Evolutionary conservation across 2,113 vertebrate species (phyloP).

Genomic region (Acrocephalus arundinaceus): DNA sequence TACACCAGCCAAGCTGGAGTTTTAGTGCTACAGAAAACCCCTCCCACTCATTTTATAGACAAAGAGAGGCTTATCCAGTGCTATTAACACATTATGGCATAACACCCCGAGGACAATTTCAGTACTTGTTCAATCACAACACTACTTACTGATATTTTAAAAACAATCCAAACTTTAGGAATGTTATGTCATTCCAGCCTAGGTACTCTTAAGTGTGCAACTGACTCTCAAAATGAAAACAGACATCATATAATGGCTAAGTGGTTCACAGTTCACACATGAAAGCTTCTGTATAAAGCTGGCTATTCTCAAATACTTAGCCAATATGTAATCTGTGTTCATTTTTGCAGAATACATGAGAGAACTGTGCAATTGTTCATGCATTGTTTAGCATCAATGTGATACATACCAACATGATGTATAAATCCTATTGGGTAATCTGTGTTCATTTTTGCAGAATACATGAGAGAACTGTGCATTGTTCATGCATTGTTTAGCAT

Average conservation of each 20-base stretch:
- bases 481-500: neutral
- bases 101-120: neutral
- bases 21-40: neutral
- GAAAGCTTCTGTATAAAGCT: neutral
- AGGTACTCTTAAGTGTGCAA: neutral
- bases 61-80: neutral
- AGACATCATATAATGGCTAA: neutral
- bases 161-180: neutral
- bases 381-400: neutral
- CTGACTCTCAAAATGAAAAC: neutral
- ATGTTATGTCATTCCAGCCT: neutral
- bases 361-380: neutral
- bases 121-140: neutral
- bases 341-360: neutral
- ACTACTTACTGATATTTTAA: neutral
- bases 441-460: neutral
- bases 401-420: neutral
- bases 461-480: neutral
- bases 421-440: neutral
- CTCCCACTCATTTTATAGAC: neutral
- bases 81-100: neutral
- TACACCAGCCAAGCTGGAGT: neutral
- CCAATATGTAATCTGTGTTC: neutral
- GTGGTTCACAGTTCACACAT: neutral
- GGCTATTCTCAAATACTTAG: neutral